Conservation (phyloP, 2,888 invertebrate species). For the Eupithecia insigniata region DNA sequence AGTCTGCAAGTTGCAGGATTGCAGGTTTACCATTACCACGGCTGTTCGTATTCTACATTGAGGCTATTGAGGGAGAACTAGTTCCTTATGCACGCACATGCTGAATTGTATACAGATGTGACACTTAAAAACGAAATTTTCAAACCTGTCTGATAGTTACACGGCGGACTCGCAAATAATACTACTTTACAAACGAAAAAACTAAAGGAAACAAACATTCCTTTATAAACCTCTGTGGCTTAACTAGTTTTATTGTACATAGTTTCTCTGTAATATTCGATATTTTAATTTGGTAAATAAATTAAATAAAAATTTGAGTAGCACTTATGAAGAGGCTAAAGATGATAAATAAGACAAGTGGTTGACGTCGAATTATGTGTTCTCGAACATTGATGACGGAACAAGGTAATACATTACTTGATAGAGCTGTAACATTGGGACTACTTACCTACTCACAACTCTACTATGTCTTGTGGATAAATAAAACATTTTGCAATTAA, state of each 20-base stretch:
- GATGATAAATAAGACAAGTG: background rate
- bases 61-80: background rate
- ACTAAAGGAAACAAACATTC: too few relatives aligned
- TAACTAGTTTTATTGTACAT: too few relatives aligned
- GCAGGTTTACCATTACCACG: slow-evolving; percentile 25
- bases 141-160: too few relatives aligned
- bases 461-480: background rate
- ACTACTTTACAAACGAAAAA: too few relatives aligned
- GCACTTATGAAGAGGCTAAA: background rate
- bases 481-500: slow-evolving; percentile 26
- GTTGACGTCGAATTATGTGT: background rate
- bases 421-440: background rate
- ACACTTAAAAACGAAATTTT: too few relatives aligned
- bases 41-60: slow-evolving; percentile 23
- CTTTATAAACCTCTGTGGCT: too few relatives aligned
- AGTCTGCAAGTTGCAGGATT: slow-evolving; percentile 29
- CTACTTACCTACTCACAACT: too few relatives aligned
- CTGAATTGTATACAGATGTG: background rate
- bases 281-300: too few relatives aligned
- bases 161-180: too few relatives aligned
- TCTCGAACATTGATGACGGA: background rate
- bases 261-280: too few relatives aligned
- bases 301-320: too few relatives aligned
- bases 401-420: background rate
- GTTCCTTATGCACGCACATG: background rate